Percentiles rank a stretch among this genome's conserved stretches.
Evolutionary conservation across 1,140 invertebrate genomes (phyloP).

Genomic region (Papilio dardanus): DNA sequence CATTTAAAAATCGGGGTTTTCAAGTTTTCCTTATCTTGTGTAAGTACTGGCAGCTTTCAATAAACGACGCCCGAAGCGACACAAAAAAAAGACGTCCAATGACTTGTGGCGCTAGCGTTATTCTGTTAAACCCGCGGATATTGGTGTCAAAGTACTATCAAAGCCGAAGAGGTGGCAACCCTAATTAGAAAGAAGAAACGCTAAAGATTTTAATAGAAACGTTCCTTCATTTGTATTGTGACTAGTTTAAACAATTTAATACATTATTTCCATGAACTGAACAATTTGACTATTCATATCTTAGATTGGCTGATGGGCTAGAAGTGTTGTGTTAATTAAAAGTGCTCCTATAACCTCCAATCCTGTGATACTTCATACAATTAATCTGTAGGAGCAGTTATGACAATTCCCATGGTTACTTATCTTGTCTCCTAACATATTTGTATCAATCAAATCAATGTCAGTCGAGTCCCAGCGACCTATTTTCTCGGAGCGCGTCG

Average conservation of each 20-base stretch:
- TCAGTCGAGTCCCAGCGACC: constrained; percentile 66
- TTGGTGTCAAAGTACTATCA: background rate
- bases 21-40: background rate
- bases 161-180: background rate
- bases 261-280: constrained; percentile 11
- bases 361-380: constrained; percentile 23
- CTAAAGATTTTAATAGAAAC: background rate
- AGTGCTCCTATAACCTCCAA: constrained; percentile 23
- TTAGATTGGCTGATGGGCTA: constrained; percentile 1
- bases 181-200: background rate
- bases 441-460: constrained; percentile 58
- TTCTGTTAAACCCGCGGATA: background rate
- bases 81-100: background rate
- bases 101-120: background rate
- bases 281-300: constrained; percentile 15
- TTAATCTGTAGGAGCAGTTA: constrained; percentile 30
- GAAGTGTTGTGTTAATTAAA: constrained; percentile 18
- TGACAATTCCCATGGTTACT: constrained; percentile 39
- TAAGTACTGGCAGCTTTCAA: background rate
- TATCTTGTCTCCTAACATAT: constrained; percentile 35
- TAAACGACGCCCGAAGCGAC: background rate
- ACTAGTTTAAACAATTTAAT: background rate
- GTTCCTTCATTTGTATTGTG: no score
- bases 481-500: constrained; percentile 56
- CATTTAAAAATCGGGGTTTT: background rate